A percentile compares a stretch with the other conserved stretches of the same genome.
These are phyloP conservation scores for Tenthredo distinguenda DNA, from an alignment of 2,888 invertebrate genomes.

Conservation along the genomic window DNA sequence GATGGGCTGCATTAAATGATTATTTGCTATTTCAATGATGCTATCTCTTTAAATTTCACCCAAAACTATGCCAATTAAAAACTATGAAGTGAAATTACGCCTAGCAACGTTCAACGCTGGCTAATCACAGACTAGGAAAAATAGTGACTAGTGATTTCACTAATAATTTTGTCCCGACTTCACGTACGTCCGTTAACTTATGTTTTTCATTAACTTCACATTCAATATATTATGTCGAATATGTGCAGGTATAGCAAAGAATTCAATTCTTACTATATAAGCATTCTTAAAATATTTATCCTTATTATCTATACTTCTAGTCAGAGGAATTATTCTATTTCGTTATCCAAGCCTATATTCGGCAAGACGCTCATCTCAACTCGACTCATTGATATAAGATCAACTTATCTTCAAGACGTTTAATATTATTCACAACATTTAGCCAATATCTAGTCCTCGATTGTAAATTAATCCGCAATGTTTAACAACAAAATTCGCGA, in stretches of 20 bases:
- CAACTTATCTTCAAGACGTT: neutral
- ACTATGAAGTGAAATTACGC: neutral
- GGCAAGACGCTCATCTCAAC: neutral
- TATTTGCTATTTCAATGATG: neutral
- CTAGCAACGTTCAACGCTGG: slow-evolving; percentile 38
- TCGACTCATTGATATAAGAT: slow-evolving; percentile 6
- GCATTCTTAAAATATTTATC: slow-evolving; percentile 17
- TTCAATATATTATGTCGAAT: slow-evolving; percentile 11
- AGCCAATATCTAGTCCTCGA: neutral
- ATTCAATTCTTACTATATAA: slow-evolving; percentile 24
- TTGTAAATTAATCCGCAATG: neutral
- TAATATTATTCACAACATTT: neutral
- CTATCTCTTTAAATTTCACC: neutral
- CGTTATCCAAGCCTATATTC: slow-evolving; percentile 45
- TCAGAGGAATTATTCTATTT: slow-evolving; percentile 41
- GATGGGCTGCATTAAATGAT: neutral
- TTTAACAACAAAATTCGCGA: neutral
- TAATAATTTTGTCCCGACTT: slow-evolving; percentile 25
- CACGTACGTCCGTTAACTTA: neutral
- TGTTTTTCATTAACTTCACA: neutral
- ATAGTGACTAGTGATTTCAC: slow-evolving; percentile 34
- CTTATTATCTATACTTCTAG: slow-evolving; percentile 37
- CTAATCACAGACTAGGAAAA: slow-evolving; percentile 41
- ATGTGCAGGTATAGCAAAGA: slow-evolving; percentile 15
- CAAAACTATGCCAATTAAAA: neutral